Evolutionary conservation across 2,888 invertebrate species (phyloP), one percentile per base, ranked within the genome.

Genomic region (Eristalis arbustorum): DNA sequence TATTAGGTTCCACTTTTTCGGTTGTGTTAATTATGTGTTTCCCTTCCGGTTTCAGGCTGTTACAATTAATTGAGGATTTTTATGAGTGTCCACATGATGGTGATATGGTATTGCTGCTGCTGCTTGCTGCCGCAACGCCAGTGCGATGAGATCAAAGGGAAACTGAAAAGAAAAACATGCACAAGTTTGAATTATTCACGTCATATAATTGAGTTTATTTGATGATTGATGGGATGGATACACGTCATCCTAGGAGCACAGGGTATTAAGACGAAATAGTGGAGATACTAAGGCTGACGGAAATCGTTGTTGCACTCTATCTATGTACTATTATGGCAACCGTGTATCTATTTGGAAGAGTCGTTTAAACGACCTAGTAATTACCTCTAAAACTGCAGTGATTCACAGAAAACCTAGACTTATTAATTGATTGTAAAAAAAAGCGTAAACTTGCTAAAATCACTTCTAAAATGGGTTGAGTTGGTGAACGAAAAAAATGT

Each of bases 51-150:
- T 49, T 67, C 1, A 64, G 56, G 56, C 34, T 42, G 40, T 49
- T 8, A 8, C 40, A 71, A 71, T 18, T 78, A 78, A 37, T 74
- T 72, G 62, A 22, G 25, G 67, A 37, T 28, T 66, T 74, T 72
- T 8, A 68, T 56, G 23, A 34, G 57, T 31, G 42, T 68, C 80
- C 69, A 75, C 80, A 81, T 81, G 74, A 22, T 75, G 80, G 59
- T 69, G 74, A 63, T 34, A 40, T 64, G 56, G 13, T 59, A 28
- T 40, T 56, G 56, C 42, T 28, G 62, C 42, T 31, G 11, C 68
- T 18, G 63, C 49, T 49, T 18, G 18, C 18, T 18, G 31, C 13
- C 11, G 31, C 25, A 63, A 22, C n/a, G 62, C 56, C 61, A 63
- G 63, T 37, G 42, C 37, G 40, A 23, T 84, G 74, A 62, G 66